Percentiles rank a stretch among this genome's conserved stretches.
Evolutionary conservation across 2,888 invertebrate genomes (phyloP).

Genomic region (Oscheius sp.): DNA sequence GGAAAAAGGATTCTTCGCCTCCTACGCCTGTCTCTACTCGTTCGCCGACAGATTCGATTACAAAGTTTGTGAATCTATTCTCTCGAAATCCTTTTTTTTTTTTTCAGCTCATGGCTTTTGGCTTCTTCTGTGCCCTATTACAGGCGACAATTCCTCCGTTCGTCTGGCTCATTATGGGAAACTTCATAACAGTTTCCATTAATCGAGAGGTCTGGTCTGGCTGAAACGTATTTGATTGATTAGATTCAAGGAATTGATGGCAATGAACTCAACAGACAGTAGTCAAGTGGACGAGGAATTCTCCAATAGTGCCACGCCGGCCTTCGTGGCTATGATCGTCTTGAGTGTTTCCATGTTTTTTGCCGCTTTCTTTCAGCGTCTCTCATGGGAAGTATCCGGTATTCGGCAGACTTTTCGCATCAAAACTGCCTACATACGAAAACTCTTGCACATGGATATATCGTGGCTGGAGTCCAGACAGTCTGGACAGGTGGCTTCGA

Average conservation of each 20-base stretch:
- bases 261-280: not conserved
- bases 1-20: constrained; percentile 44
- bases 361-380: constrained; percentile 69
- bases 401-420: constrained; percentile 69
- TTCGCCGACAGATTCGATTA: constrained; percentile 58
- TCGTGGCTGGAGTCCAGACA: constrained; percentile 72
- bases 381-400: constrained; percentile 69
- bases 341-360: constrained; percentile 67
- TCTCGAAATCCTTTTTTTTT: not conserved
- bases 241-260: constrained; percentile 25
- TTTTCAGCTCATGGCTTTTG: constrained; percentile 64
- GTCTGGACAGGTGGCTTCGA: constrained; percentile 70
- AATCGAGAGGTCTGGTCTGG: constrained; percentile 50
- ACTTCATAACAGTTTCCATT: constrained; percentile 68
- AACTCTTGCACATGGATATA: constrained; percentile 71
- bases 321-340: constrained; percentile 65
- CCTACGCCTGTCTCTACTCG: constrained; percentile 51
- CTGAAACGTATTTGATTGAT: not conserved
- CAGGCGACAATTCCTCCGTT: constrained; percentile 71
- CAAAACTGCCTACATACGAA: constrained; percentile 68
- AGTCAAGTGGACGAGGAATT: constrained; percentile 58
- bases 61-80: constrained; percentile 41
- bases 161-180: constrained; percentile 72
- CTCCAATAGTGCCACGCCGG: constrained; percentile 63
- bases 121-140: constrained; percentile 63